Evolutionary conservation across 2,888 invertebrate genomes (phyloP).

Genomic region (Hirtodrosophila duncani): DNA sequence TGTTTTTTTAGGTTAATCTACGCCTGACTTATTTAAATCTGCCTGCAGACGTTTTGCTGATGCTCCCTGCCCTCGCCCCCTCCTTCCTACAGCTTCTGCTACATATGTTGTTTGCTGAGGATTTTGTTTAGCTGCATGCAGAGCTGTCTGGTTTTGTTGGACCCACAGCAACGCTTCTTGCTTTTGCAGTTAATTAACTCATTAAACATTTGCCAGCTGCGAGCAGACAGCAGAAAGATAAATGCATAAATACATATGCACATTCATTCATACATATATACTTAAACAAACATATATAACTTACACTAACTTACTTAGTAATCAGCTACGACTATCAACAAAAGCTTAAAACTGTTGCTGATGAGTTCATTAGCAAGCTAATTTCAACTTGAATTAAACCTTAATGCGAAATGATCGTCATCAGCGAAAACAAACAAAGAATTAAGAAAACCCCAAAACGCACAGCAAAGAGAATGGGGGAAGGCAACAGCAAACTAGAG

Average conservation of each 20-base stretch:
- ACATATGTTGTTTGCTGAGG: slow-evolving; percentile 27
- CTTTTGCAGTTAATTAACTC: slow-evolving; percentile 76
- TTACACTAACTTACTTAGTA: neutral
- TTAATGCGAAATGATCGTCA: slow-evolving; percentile 74
- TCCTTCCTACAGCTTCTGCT: slow-evolving; percentile 7
- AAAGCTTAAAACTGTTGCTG: slow-evolving; percentile 42
- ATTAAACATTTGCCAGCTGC: slow-evolving; percentile 72
- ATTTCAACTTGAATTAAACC: slow-evolving; percentile 77
- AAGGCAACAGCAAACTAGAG: slow-evolving; percentile 24
- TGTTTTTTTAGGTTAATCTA: slow-evolving; percentile 1
- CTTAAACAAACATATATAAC: neutral
- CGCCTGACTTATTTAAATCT: slow-evolving; percentile 34
- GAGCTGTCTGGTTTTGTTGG: slow-evolving; percentile 36
- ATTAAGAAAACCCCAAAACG: slow-evolving; percentile 34
- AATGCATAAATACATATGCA: neutral
- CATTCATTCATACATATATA: neutral
- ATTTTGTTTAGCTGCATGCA: slow-evolving; percentile 33
- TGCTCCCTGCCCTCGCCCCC: slow-evolving; percentile 15
- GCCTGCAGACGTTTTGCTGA: slow-evolving; percentile 23
- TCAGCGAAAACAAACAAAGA: slow-evolving; percentile 73
- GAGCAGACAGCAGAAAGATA: slow-evolving; percentile 1
- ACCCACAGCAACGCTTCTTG: slow-evolving; percentile 73
- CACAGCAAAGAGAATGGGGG: slow-evolving; percentile 5
- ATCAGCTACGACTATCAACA: slow-evolving; percentile 23
- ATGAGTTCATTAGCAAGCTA: slow-evolving; percentile 77